Evolutionary conservation across 1,140 invertebrate species (phyloP).

Genomic region (Tetramorium simillimum): DNA sequence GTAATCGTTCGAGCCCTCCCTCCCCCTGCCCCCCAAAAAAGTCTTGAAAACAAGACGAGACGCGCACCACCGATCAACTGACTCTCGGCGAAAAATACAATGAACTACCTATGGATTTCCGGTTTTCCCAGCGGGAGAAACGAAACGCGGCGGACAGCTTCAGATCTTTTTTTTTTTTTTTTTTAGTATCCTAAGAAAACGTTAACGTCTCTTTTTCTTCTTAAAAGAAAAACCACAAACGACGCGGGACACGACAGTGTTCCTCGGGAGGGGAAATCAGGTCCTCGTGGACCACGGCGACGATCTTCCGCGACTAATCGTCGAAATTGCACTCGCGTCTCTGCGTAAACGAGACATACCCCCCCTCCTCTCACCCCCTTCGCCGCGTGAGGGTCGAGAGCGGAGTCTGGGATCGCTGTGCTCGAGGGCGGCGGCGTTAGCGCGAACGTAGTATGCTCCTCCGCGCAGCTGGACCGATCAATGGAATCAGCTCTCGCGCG

Average conservation of each 20-base stretch:
- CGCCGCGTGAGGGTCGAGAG: neutral
- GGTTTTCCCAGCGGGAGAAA: no score
- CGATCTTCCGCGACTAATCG: neutral
- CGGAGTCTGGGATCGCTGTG: neutral
- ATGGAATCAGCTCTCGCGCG: conserved; percentile 65
- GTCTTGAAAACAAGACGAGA: neutral
- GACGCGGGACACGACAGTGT: neutral
- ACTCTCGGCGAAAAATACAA: neutral
- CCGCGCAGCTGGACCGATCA: conserved; percentile 69
- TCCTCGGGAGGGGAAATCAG: neutral
- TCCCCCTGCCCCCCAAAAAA: neutral
- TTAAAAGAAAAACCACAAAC: neutral
- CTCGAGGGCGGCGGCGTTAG: conserved; percentile 23
- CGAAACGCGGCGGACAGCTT: no score
- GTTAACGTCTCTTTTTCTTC: neutral
- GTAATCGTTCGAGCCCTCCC: neutral
- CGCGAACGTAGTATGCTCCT: conserved; percentile 22
- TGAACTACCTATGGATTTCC: neutral
- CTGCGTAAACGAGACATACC: conserved; percentile 17
- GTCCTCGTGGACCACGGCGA: conserved; percentile 7
- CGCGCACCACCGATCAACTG: neutral
- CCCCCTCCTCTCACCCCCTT: neutral
- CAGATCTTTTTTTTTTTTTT: no score
- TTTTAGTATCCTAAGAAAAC: neutral
- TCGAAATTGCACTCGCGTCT: neutral